Conservation (phyloP, 2,888 invertebrate species). For the Blastobasis lacticolella region DNA sequence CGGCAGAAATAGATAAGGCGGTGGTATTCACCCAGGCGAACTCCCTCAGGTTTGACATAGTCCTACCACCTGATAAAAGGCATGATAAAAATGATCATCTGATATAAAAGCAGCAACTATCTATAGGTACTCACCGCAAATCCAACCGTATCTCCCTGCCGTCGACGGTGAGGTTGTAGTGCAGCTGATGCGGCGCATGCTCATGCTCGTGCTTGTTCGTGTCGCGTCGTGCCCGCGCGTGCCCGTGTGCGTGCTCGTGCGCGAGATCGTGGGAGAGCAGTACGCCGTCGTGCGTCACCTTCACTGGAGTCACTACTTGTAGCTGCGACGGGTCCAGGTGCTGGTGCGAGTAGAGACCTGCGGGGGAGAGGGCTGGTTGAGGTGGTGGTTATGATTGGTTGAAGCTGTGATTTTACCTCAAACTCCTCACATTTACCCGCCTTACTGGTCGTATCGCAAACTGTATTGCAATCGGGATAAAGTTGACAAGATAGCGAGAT, state of each 20-base stretch:
- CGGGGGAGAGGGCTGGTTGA: background rate
- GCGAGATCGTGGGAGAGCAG: constrained; percentile 73
- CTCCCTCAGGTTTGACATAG: too few species aligned
- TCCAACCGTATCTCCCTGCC: constrained; percentile 60
- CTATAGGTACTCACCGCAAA: constrained; percentile 43
- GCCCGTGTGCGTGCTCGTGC: constrained; percentile 67
- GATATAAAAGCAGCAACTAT: too few species aligned
- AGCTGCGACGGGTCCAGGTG: constrained; percentile 68
- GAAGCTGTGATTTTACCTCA: too few species aligned
- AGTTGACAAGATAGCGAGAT: too few species aligned
- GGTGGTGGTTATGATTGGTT: constrained; percentile 8
- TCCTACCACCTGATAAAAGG: too few species aligned
- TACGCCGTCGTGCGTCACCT: constrained; percentile 72
- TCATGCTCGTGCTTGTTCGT: constrained; percentile 41
- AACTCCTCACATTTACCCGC: too few species aligned
- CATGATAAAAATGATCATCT: too few species aligned
- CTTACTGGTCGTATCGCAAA: too few species aligned
- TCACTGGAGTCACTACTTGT: constrained; percentile 76
- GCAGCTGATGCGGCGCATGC: constrained; percentile 42
- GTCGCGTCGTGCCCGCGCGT: constrained; percentile 67
- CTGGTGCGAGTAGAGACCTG: constrained; percentile 67
- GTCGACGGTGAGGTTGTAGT: constrained; percentile 65
- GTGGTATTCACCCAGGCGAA: too few species aligned
- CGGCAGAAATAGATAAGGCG: too few species aligned
- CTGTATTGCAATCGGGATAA: too few species aligned